These are phyloP conservation scores for Marronus borbonicus DNA, from an alignment of 2,888 invertebrate genomes.

Conservation along the genomic window DNA sequence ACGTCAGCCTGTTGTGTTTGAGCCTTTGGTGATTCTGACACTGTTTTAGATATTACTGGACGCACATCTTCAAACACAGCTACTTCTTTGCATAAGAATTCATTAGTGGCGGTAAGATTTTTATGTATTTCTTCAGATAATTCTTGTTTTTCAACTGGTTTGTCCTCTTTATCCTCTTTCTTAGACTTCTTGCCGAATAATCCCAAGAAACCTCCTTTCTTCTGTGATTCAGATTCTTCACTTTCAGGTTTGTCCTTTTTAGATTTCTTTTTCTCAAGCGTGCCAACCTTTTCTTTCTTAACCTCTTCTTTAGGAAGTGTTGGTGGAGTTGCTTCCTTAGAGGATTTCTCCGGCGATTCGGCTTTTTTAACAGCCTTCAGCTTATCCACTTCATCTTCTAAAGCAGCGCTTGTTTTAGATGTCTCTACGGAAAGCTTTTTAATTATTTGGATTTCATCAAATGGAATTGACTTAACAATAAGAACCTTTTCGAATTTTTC, in stretches of 20 bases:
- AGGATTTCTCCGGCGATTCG: constrained; percentile 27
- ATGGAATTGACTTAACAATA: constrained; percentile 11
- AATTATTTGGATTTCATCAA: constrained; percentile 12
- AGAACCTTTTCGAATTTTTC: constrained; percentile 12
- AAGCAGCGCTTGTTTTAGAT: not conserved
- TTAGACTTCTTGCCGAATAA: constrained; percentile 57
- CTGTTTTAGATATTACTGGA: constrained; percentile 11
- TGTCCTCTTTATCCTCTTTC: constrained; percentile 51
- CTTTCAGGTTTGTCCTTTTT: constrained; percentile 42
- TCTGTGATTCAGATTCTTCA: constrained; percentile 52
- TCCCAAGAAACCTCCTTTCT: constrained; percentile 57
- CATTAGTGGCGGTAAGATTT: constrained; percentile 45
- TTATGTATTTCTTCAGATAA: constrained; percentile 33
- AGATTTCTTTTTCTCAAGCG: constrained; percentile 34
- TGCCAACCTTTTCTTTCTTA: constrained; percentile 17
- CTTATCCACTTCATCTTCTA: not conserved
- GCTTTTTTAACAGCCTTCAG: constrained; percentile 16
- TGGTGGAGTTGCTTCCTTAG: not conserved
- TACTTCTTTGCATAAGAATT: constrained; percentile 55
- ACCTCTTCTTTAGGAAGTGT: constrained; percentile 18
- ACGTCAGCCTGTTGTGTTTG: not conserved
- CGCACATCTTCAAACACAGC: constrained; percentile 55
- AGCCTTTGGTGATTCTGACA: too few species aligned
- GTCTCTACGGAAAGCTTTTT: not conserved
- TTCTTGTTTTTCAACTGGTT: constrained; percentile 28